Conservation (phyloP, 2,113 vertebrate genomes). For the Limanda limanda region DNA sequence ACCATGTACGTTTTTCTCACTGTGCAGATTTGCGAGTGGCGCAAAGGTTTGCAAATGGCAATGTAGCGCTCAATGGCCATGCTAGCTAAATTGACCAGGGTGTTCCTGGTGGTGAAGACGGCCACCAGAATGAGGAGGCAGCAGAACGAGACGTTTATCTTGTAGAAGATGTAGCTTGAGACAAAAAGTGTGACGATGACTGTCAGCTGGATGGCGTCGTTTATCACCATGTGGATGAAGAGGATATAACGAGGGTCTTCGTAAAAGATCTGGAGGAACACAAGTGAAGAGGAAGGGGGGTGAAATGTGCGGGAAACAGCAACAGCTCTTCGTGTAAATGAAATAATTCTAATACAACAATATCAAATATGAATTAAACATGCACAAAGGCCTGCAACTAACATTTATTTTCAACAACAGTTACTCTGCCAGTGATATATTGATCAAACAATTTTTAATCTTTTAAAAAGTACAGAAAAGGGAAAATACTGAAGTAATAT, state of each 20-base stretch:
- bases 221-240: constrained; percentile 85
- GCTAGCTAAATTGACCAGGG: constrained; percentile 75
- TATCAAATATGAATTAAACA: too few species aligned
- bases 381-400: too few species aligned
- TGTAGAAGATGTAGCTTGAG: constrained; percentile 78
- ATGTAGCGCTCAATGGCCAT: constrained; percentile 83
- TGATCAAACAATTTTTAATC: too few species aligned
- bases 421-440: too few species aligned
- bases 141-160: constrained; percentile 78
- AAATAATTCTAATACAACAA: too few species aligned
- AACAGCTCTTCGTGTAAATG: too few species aligned
- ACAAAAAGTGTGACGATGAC: constrained; percentile 72
- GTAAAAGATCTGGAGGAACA: constrained; percentile 63
- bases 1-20: constrained; percentile 64
- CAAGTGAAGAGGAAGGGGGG: neutral
- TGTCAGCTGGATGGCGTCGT: constrained; percentile 78
- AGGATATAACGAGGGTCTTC: constrained; percentile 82
- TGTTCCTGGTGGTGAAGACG: constrained; percentile 80
- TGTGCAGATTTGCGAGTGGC: constrained; percentile 76
- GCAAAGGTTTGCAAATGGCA: constrained; percentile 75
- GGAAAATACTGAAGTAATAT: too few species aligned
- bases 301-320: too few species aligned
- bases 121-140: constrained; percentile 80
- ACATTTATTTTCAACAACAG: too few species aligned
- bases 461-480: too few species aligned